Percentiles rank a stretch among this genome's conserved stretches.
Evolutionary conservation across 92 coral and sea anemone genomes (phyloP).

Genomic region (Galaxea fascicularis): DNA sequence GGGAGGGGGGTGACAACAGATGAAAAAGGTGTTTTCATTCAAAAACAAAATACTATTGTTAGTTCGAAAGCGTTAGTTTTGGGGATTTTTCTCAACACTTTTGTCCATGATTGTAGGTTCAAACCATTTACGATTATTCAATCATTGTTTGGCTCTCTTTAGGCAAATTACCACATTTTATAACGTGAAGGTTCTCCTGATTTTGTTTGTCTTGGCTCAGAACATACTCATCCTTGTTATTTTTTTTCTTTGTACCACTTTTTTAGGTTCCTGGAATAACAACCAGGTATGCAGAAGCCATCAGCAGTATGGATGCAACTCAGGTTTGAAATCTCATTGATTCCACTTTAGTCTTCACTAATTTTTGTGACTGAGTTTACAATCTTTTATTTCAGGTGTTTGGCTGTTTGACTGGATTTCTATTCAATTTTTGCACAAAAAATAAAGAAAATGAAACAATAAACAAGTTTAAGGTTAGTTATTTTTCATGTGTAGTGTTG

Average conservation of each 20-base stretch:
- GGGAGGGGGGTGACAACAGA: too few species aligned
- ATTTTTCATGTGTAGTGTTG: background rate
- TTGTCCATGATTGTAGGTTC: too few species aligned
- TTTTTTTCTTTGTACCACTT: background rate
- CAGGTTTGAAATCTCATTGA: slow-evolving; percentile 43
- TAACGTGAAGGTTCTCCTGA: too few species aligned
- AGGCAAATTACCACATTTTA: too few species aligned
- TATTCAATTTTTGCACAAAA: slow-evolving; percentile 83
- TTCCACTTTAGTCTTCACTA: background rate
- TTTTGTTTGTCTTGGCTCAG: background rate
- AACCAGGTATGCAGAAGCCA: slow-evolving; percentile 79
- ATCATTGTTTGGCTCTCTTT: too few species aligned
- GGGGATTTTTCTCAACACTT: too few species aligned
- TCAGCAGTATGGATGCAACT: slow-evolving; percentile 66
- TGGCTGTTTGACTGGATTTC: slow-evolving; percentile 78
- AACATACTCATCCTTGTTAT: background rate
- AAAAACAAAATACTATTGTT: too few species aligned
- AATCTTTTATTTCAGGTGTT: slow-evolving; percentile 49
- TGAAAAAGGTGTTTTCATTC: too few species aligned
- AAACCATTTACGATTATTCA: too few species aligned
- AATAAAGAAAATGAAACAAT: slow-evolving; percentile 75
- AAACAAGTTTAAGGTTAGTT: slow-evolving; percentile 72
- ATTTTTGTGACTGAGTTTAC: background rate
- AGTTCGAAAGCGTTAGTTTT: too few species aligned
- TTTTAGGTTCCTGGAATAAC: slow-evolving; percentile 86